Base-by-base conservation (phyloP, 2,113 vertebrate species). In the Colinus virginianus region DNA sequence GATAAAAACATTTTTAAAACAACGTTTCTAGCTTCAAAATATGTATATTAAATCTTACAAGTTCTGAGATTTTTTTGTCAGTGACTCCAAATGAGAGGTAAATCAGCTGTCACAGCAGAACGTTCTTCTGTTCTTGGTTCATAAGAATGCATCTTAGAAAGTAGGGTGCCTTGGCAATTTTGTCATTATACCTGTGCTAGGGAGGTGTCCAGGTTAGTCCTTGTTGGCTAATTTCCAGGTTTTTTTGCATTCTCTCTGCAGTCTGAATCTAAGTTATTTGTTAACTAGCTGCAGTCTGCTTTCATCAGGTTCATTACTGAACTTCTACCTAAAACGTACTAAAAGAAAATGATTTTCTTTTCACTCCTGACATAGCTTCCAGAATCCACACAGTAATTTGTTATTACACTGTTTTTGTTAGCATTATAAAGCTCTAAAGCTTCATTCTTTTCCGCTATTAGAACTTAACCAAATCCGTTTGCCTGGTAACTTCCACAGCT, bases 401-500 rank as follows among this genome's bases (percentile, higher is more conserved):
- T 62, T 49, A 58, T 61, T 66, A 53, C 87, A 23, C 59, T 96
- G 93, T 96, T 95, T 95, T 93, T 79, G 86, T 2, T 40, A 83
- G 68, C 72, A 64, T 86, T 78, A 88, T 64, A 72, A 94, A 90
- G 46, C 69, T 91, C 91, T 81, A 85, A 91, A 94, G 91, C 93
- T 76, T 90, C 85, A 32, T 94, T 94, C 87, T 78, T 93, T 87
- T 74, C 89, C 89, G 42, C 46, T 61, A 72, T 49, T 94, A 42
- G 77, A 78, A 95, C 32, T 94, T 89, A 86, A 88, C 71, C 85
- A 95, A 95, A 96, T 85, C 90, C 68, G 43, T 67, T 94, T 92
- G 94, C 82, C 81, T 94, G 84, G 87, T 91, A 91, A 91, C 87
- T 91, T 91, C 91, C 87, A 86, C 87, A 88, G 90, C 77, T 95